Evolutionary conservation across 1,140 invertebrate genomes (phyloP).

Genomic region (Procambarus virginalis): DNA sequence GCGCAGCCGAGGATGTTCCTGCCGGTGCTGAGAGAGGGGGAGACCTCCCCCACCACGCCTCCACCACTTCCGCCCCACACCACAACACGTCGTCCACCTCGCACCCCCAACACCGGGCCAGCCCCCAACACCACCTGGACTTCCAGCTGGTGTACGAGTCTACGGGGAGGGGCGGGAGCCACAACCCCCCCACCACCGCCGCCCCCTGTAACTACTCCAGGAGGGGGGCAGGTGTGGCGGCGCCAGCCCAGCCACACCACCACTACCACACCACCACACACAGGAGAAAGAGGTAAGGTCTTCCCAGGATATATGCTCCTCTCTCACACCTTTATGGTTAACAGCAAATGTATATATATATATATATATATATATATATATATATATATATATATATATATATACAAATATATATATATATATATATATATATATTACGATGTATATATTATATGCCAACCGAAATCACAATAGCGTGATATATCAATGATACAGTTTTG

Average conservation of each 20-base stretch:
- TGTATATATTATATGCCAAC: no score
- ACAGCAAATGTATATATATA: no score
- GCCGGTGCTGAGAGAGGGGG: constrained; percentile 25
- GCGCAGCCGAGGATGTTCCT: not conserved
- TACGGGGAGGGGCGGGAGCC: constrained; percentile 32
- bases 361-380: no score
- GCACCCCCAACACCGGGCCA: not conserved
- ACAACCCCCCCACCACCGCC: not conserved
- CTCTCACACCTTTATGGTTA: no score
- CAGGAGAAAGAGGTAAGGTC: no score
- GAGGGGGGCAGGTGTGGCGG: not conserved
- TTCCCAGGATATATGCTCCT: no score
- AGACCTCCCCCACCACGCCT: not conserved
- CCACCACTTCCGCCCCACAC: not conserved
- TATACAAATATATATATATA: no score
- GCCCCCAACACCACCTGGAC: constrained; percentile 29
- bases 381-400: no score
- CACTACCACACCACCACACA: not conserved
- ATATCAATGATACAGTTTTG: no score
- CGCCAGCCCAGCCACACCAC: not conserved
- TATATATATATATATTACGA: no score
- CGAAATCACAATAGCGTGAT: no score
- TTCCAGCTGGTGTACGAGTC: constrained; percentile 61
- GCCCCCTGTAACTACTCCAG: constrained; percentile 45
- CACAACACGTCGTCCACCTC: constrained; percentile 23